Base-by-base conservation (phyloP, 2,113 vertebrate genomes). In the Centrocercus urophasianus region DNA sequence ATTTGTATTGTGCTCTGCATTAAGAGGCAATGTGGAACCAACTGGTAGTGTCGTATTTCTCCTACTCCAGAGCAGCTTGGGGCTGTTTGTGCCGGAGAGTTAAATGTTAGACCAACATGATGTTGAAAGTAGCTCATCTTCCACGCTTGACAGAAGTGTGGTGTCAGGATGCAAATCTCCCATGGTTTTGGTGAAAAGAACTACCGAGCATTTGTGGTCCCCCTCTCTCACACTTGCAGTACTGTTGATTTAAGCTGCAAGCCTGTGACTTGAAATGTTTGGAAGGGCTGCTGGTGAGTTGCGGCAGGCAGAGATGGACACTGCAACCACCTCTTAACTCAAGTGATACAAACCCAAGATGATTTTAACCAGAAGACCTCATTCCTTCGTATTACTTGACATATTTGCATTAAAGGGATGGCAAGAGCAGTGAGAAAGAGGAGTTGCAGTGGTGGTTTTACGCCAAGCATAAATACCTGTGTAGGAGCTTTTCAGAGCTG, bases 1-100 rank as follows among this genome's bases (percentile, higher is more conserved):
- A 52, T 32, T 56, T 9, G 48, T 72, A 96, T 94, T 61, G 71
- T 84, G 45, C 74, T 96, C 94, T 64, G 71, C 83, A 94, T 95
- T 94, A 96, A 96, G 86, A 90, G 75, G 73, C 59, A 61, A 77
- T 11, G 42, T 52, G 70, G 61, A 89, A 77, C 74, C 74, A 48
- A 22, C 59, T 57, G 54, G 60, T 77, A 47, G 54, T 52, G 34
- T 42, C 80, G 15, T 38, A 32, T 11, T 78, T 64, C 47, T 38
- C 48, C 43, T 19, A n/a, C 57, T 86, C 18, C 79, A 54, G 32
- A 69, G 45, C 9, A 36, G 8, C 57, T 64, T 77, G 56, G n/a
- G 88, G 63, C 52, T 80, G 28, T 92, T 90, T 69, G 32, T 65
- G 47, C 52, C 81, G 36, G 69, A 69, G 77, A 79, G 71, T 72